Base-by-base conservation (phyloP, 1,140 invertebrate species). In the Leptinotarsa undecemlineata region DNA sequence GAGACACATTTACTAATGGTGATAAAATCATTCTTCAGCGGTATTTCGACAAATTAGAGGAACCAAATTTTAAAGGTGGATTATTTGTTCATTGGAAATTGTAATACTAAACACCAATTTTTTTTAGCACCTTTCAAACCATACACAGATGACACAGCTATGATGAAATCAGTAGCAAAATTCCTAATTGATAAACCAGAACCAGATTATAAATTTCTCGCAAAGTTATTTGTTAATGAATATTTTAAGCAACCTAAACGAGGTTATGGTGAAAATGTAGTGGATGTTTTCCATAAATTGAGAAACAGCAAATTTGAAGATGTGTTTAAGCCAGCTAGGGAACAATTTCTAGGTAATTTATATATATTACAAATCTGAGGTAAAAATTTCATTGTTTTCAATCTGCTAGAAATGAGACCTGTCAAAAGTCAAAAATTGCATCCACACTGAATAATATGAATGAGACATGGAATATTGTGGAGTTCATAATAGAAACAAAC, bases 61-160 rank as follows among this genome's bases (percentile, higher is more conserved):
- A 88, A 61, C 86, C 87, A 3, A 77, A 80, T 71, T 88, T 87
- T 75, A 89, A 87, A 88, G 86, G 90, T 90, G 86, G 5, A 57
- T 19, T 57, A 57, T 5, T 57, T 83, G 76, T 77, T 64, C n/a
- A 57, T 57, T n/a, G n/a, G n/a, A 17, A 57, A 17, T 57, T 17
- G 15, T 19, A 57, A 19, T 57, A 17, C 51, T 57, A 13, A 57
- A 57, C 6, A 57, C n/a, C 6, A 17, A 48, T 33, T 61, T 71
- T 69, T 23, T 81, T 20, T 66, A 91, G 90, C 87, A 48, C 90
- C 90, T 60, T 85, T 88, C 48, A 90, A 90, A 78, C 80, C 85
- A 33, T 94, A 88, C 81, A 93, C 93, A 47, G 93, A 95, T 88
- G 93, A 95, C 82, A 93, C 93, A 17, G 91, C 91, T 21, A 94